phyloP scores from a whole-genome alignment of 2,113 vertebrate genomes.

The Lycaon pictus region DNA sequence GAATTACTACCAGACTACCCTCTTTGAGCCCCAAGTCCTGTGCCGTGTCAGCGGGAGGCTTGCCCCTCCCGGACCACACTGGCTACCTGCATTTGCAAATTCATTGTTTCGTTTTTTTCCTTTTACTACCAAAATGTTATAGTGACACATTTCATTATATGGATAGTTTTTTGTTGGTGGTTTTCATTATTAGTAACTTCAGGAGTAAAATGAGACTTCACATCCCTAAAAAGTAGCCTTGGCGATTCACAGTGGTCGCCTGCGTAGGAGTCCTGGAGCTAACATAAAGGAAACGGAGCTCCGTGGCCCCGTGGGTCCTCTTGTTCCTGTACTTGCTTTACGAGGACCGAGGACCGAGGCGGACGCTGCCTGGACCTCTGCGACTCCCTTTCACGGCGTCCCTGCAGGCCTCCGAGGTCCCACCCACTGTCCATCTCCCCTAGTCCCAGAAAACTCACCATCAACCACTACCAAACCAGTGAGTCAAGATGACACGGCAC shows the following conservation, averaged over 20 bases:
- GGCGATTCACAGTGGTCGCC: background rate
- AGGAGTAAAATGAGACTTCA: background rate
- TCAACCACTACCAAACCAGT: background rate
- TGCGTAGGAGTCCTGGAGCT: background rate
- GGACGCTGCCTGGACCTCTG: background rate
- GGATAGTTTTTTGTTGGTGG: background rate
- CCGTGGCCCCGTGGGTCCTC: background rate
- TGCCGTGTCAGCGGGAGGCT: accelerated
- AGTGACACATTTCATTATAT: background rate
- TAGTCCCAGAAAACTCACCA: background rate
- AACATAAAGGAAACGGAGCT: background rate
- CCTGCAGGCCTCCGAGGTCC: background rate
- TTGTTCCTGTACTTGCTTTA: background rate
- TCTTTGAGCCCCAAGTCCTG: background rate
- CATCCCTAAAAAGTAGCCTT: background rate
- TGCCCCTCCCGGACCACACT: accelerated
- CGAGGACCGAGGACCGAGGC: too few relatives aligned
- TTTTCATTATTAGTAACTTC: background rate
- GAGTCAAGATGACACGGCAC: background rate
- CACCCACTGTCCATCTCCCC: background rate
- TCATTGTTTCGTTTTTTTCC: background rate
- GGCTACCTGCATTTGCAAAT: background rate
- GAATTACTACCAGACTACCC: background rate
- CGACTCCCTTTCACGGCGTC: background rate
- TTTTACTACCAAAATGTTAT: background rate